Evolutionary conservation across 1,140 invertebrate genomes (phyloP), one percentile per base, ranked within the genome.

Genomic region (Ericerus pela): DNA sequence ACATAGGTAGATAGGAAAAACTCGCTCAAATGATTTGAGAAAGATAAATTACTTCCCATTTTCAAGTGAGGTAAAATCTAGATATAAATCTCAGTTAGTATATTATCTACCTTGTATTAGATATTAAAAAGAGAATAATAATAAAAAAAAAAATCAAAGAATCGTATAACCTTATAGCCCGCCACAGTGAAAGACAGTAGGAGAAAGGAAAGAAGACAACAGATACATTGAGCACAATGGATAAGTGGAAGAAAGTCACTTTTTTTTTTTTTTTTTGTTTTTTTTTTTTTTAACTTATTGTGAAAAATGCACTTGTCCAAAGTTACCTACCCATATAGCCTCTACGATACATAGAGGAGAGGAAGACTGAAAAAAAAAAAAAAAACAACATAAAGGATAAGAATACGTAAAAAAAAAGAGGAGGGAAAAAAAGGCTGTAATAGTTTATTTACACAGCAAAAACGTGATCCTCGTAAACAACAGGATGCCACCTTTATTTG

Each of bases 231-330:
- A 22, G 41, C 26, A 47, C 41, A 47, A 47, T 47, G 41, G 41
- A 47, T n/a, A n/a, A n/a, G n/a, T n/a, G 14, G 41, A 47, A 47
- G 41, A 47, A 47, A 47, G 41, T 47, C 41, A 47, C 41, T 18
- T 47, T 47, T 18, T 47, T n/a, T n/a, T n/a, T n/a, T n/a, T n/a
- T n/a, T n/a, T n/a, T n/a, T n/a, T n/a, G n/a, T n/a, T n/a, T n/a
- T n/a, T n/a, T n/a, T n/a, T n/a, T n/a, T 47, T 47, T 47, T 47
- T 47, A 47, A 47, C 41, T 47, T 47, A 47, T 47, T 47, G 41
- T 47, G 41, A 47, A 47, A 47, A 47, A 47, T 47, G 41, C 41
- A 47, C 41, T 47, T 47, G 41, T 47, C 41, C 41, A 8, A 47
- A 38, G 36, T 38, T 38, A 24, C 20, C n/a, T n/a, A n/a, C n/a